Conservation (phyloP, 1,140 invertebrate species). For the Drosophila suzukii region DNA sequence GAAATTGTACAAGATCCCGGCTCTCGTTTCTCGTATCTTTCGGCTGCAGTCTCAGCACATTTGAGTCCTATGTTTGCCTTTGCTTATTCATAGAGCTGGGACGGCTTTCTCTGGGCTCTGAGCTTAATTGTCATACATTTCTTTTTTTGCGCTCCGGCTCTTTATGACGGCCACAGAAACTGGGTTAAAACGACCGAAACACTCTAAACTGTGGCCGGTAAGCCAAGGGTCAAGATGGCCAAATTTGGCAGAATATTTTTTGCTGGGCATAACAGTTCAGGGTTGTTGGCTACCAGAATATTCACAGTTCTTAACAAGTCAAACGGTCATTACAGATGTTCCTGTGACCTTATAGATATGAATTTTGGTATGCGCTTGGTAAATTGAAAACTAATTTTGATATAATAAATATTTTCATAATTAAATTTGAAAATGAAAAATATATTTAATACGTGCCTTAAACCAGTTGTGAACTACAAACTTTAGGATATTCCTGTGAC, state of each 20-base stretch:
- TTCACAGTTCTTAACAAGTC: too few relatives aligned
- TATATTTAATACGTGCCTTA: too few relatives aligned
- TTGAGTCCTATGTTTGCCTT: slow-evolving; percentile 20
- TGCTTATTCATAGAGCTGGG: slow-evolving; percentile 32
- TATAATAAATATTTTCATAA: too few relatives aligned
- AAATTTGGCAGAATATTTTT: slow-evolving; percentile 11
- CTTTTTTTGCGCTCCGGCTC: slow-evolving; percentile 4
- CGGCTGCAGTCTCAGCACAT: slow-evolving; percentile 40
- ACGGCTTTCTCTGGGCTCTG: slow-evolving; percentile 7
- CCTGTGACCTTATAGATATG: too few relatives aligned
- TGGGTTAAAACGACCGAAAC: slow-evolving; percentile 45
- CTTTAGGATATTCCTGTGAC: too few relatives aligned
- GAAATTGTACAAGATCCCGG: slow-evolving; percentile 30
- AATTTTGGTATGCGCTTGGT: not conserved
- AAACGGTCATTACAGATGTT: too few relatives aligned
- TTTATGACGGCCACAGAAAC: slow-evolving; percentile 37
- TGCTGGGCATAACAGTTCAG: not conserved
- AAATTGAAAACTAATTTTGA: not conserved
- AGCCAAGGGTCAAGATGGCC: slow-evolving; percentile 18
- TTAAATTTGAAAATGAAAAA: too few relatives aligned
- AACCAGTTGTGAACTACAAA: too few relatives aligned
- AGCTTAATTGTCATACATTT: slow-evolving; percentile 41
- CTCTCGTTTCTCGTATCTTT: slow-evolving; percentile 10
- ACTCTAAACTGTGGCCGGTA: slow-evolving; percentile 27
- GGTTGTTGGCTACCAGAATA: not conserved